Conservation (phyloP, 1,140 invertebrate species). For the Heterodera schachtii region DNA sequence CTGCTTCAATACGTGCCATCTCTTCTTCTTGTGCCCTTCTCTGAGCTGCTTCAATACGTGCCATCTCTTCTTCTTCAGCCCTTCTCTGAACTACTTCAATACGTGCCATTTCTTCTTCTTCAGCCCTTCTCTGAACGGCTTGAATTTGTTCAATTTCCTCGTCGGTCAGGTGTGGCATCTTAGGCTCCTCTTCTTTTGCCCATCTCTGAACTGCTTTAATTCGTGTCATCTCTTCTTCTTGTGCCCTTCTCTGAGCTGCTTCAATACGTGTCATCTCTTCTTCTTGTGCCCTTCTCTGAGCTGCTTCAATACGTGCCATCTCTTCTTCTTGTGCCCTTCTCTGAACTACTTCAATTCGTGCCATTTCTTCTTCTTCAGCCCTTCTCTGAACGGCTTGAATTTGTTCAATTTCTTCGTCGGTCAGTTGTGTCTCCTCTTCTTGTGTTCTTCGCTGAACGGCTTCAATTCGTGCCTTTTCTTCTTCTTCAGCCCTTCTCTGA, state of each 20-base stretch:
- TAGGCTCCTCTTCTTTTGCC: not conserved
- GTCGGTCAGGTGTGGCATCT: conserved; percentile 36
- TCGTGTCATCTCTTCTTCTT: no score
- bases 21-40: not conserved
- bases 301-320: not conserved
- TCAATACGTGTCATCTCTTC: not conserved
- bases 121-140: conserved; percentile 39
- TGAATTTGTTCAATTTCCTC: conserved; percentile 54
- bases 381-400: not conserved
- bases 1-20: not conserved
- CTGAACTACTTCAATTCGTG: not conserved
- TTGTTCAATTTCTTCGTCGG: not conserved
- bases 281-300: not conserved
- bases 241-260: not conserved
- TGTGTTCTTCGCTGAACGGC: conserved; percentile 30
- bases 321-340: conserved; percentile 7
- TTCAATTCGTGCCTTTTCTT: conserved; percentile 49
- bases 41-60: conserved; percentile 43
- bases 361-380: not conserved
- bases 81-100: conserved; percentile 38
- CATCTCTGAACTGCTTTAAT: not conserved
- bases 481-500: not conserved
- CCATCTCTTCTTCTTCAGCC: conserved; percentile 24
- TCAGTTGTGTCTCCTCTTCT: no score
- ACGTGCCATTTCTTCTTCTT: conserved; percentile 45